Base-by-base conservation (phyloP, 2,888 invertebrate genomes). In the Ennomos quercinarius region DNA sequence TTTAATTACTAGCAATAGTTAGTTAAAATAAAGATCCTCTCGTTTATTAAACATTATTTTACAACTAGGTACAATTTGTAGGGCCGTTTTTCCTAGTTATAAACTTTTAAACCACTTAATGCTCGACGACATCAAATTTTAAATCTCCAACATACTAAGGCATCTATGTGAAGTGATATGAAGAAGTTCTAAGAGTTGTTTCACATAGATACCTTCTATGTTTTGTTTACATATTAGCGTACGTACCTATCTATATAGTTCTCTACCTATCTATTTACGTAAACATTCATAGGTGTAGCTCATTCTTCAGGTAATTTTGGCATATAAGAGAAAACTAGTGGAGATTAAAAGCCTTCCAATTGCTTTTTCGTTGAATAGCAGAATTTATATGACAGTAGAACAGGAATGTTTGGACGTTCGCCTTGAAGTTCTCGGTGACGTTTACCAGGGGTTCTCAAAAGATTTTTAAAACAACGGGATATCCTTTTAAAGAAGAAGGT, bases 1-100 rank as follows among this genome's bases (percentile, higher is more conserved):
- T 57, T 44, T 45, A 52, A 54, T 27, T 46, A 44, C 41, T 53
- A 57, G 13, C 44, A 48, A 41, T 53, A 57, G 44, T 57, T 61
- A 61, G 52, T 50, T 45, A 55, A 61, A 60, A 60, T 53, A 53
- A 58, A 50, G n/a, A 42, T 60, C 27, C 36, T 61, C 41, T 52
- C 35, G 53, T 39, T 39, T 59, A 5, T 35, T 9, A 48, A 44
- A 51, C 46, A 9, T 17, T 52, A 27, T 50, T 54, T 27, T 56
- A 56, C 47, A 51, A 56, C 12, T 39, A 27, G 27, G 27, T 27
- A 47, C 9, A 36, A 27, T 47, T 48, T 27, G 36, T 59, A 59
- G 59, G 54, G 44, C 54, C 54, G 44, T 58, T 37, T 48, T 46
- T 42, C 9, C 34, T 39, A 45, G 47, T 43, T 9, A 36, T 44